phyloP scores from a whole-genome alignment of 2,888 invertebrate species.

The Sarcophaga rosellei region DNA sequence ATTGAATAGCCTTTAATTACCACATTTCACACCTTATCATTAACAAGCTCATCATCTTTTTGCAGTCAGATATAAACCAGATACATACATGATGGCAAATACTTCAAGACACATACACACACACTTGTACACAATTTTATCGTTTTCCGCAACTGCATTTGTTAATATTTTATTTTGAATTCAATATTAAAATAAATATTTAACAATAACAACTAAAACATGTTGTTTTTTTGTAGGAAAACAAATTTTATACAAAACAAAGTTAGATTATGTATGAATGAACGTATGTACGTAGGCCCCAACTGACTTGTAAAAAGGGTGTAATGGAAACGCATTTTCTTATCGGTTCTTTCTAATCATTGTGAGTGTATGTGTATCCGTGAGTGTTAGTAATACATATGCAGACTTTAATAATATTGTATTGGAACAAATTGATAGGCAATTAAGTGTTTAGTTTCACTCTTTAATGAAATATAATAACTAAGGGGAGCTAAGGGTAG shows the following conservation, averaged over 20 bases:
- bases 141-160: constrained; percentile 60
- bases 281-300: constrained; percentile 44
- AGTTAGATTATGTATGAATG: neutral
- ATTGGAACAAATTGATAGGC: constrained; percentile 1
- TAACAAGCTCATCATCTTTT: constrained; percentile 29
- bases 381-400: neutral
- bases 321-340: constrained; percentile 60
- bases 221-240: constrained; percentile 18
- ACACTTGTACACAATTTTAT: neutral
- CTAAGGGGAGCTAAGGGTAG: neutral
- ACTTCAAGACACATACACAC: neutral
- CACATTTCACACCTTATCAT: constrained; percentile 46
- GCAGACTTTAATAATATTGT: neutral
- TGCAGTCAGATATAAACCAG: constrained; percentile 24
- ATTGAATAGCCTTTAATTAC: constrained; percentile 31
- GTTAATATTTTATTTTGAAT: constrained; percentile 14
- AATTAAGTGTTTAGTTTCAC: constrained; percentile 33
- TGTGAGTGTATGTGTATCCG: neutral
- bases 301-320: constrained; percentile 45
- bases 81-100: neutral
- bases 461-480: constrained; percentile 54
- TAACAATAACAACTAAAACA: constrained; percentile 46
- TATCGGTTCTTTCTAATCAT: constrained; percentile 50
- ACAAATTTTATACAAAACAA: constrained; percentile 17
- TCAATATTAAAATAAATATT: constrained; percentile 19